Evolutionary conservation across 2,888 invertebrate species (phyloP).

Genomic region (Lagria hirta): DNA sequence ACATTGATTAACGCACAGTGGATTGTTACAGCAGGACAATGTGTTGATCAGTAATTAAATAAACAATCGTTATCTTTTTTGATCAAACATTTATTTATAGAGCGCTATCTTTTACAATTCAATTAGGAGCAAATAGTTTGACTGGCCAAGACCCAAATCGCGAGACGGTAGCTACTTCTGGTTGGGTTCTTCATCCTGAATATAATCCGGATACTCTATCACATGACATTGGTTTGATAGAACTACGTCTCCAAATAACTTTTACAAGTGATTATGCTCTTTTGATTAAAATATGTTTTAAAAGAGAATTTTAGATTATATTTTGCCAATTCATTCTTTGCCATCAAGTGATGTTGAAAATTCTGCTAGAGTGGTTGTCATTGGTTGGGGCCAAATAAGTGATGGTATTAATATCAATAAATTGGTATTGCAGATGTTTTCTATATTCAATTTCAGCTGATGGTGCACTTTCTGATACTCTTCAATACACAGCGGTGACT

Average conservation of each 20-base stretch:
- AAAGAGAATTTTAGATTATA: slow-evolving; percentile 8
- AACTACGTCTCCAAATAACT: too few species aligned
- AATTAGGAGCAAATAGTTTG: background rate
- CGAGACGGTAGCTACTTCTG: background rate
- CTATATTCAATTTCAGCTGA: slow-evolving; percentile 4
- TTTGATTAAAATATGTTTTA: too few species aligned
- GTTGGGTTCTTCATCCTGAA: slow-evolving; percentile 2
- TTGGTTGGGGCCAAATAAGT: slow-evolving; percentile 18
- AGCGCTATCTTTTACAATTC: slow-evolving; percentile 2
- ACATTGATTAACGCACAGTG: too few species aligned
- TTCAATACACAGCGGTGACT: slow-evolving; percentile 1
- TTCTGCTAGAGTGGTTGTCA: background rate
- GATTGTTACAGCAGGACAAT: too few species aligned
- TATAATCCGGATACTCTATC: background rate
- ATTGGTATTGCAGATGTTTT: slow-evolving; percentile 1
- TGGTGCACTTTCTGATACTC: background rate
- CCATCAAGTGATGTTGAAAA: background rate
- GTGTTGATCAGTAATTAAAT: background rate
- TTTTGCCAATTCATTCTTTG: slow-evolving; percentile 1
- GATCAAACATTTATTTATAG: too few species aligned
- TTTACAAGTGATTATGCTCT: too few species aligned
- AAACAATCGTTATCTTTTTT: background rate
- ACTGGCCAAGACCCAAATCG: background rate
- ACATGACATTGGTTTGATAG: slow-evolving; percentile 1
- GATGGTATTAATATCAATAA: slow-evolving; percentile 8